phyloP scores from a whole-genome alignment of 1,140 invertebrate genomes.

The Drosophila watanabei region DNA sequence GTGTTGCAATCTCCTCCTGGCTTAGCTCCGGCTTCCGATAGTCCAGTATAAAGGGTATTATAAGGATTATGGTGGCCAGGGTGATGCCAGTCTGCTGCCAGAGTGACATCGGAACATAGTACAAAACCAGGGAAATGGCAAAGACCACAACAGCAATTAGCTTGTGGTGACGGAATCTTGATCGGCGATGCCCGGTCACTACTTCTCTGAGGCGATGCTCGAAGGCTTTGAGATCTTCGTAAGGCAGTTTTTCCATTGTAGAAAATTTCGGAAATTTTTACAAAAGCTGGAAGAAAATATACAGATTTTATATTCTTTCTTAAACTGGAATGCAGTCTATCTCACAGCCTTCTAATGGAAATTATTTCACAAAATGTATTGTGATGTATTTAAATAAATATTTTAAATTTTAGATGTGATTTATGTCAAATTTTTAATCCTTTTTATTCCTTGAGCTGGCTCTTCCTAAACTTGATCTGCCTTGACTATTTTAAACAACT shows the following conservation, averaged over 20 bases:
- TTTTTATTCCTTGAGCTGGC: no score
- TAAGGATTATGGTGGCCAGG: background rate
- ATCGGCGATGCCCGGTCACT: background rate
- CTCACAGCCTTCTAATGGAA: background rate
- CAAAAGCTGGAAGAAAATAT: background rate
- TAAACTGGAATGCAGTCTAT: background rate
- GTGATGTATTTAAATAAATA: no score
- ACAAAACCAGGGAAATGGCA: background rate
- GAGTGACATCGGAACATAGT: background rate
- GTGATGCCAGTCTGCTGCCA: background rate
- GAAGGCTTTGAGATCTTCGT: background rate
- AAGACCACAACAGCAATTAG: background rate
- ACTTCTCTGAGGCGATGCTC: background rate
- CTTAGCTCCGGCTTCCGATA: background rate
- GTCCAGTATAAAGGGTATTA: background rate
- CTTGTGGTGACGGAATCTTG: background rate
- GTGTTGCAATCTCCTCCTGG: background rate
- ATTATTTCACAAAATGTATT: background rate
- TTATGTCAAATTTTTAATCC: background rate
- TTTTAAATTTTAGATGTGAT: background rate
- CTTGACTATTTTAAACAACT: constrained; percentile 20
- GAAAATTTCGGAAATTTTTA: background rate
- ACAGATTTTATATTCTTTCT: background rate
- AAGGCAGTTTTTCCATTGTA: background rate
- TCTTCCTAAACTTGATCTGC: background rate